Conservation (phyloP, 2,113 vertebrate genomes). For the Seriola dumerili region DNA sequence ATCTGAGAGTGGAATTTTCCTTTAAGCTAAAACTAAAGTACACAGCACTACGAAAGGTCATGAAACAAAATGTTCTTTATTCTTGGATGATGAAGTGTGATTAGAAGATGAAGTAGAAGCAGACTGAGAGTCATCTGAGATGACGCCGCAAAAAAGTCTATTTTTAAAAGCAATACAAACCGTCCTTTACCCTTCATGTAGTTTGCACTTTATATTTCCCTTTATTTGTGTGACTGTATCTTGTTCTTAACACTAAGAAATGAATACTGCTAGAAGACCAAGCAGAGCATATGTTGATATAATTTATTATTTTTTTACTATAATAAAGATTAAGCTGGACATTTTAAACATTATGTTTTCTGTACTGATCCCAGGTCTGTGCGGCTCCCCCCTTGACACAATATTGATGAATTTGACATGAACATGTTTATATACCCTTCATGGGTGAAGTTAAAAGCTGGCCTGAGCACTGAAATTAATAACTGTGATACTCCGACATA, state of each 20-base stretch:
- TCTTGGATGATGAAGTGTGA: conserved; percentile 18
- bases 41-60: conserved; percentile 56
- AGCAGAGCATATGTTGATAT: conserved; percentile 6
- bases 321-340: conserved; percentile 18
- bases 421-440: neutral
- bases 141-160: neutral
- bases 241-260: conserved; percentile 61
- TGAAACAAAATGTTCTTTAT: conserved; percentile 39
- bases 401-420: conserved; percentile 4
- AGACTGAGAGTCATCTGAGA: conserved; percentile 3
- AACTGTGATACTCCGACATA: conserved; percentile 43
- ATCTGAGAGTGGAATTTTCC: conserved; percentile 23
- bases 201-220: conserved; percentile 76
- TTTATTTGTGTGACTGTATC: conserved; percentile 45
- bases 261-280: neutral
- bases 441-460: neutral
- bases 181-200: conserved; percentile 43
- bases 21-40: conserved; percentile 56
- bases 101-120: conserved; percentile 25
- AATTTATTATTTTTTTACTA: conserved; percentile 53
- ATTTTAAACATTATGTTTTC: conserved; percentile 22
- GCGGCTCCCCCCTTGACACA: neutral
- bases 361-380: conserved; percentile 19
- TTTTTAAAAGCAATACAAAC: conserved; percentile 19
- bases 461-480: conserved; percentile 40